Conservation (phyloP, 2,113 vertebrate genomes). For the Larimichthys crocea region DNA sequence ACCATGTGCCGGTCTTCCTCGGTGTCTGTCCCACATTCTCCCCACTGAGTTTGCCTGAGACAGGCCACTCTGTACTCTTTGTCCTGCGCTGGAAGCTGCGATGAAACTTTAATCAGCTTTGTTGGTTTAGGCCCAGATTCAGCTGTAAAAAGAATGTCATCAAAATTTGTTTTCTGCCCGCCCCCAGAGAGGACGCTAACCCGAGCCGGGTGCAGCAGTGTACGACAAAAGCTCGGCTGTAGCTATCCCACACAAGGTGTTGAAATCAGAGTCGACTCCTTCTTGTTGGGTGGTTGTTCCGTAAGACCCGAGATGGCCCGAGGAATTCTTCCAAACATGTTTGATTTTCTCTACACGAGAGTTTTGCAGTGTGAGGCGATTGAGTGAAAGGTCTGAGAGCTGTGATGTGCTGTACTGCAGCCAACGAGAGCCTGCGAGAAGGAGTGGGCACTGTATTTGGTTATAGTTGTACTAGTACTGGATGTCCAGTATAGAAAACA, state of each 20-base stretch:
- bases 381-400: conserved; percentile 29
- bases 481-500: neutral
- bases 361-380: neutral
- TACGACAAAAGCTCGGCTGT: neutral
- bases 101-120: conserved; percentile 49
- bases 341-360: neutral
- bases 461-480: neutral
- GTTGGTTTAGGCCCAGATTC: conserved; percentile 21
- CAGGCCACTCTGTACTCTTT: conserved; percentile 13
- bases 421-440: neutral
- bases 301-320: neutral
- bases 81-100: conserved; percentile 22
- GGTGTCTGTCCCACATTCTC: neutral
- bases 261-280: conserved; percentile 5
- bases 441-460: conserved; percentile 9
- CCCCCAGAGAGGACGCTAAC: neutral
- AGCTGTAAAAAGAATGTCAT: conserved; percentile 14
- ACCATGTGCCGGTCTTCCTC: neutral
- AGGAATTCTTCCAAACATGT: neutral
- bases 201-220: neutral
- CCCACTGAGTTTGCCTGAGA: neutral
- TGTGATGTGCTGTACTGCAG: conserved; percentile 24
- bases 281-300: neutral
- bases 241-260: neutral
- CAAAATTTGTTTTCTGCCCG: neutral